phyloP scores from a whole-genome alignment of 1,140 invertebrate species.

The Nephila pilipes region DNA sequence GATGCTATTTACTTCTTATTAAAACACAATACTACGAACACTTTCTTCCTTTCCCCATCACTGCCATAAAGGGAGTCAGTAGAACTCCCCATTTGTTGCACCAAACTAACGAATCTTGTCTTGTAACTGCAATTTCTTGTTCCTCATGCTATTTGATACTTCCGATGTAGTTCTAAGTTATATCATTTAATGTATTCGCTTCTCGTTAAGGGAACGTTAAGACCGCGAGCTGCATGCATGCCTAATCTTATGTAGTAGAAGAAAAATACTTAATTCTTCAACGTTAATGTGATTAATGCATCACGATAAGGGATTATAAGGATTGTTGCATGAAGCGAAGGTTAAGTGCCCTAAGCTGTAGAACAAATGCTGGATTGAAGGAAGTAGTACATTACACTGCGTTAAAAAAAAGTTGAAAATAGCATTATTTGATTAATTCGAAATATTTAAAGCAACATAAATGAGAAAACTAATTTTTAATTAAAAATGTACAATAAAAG shows the following conservation, averaged over 20 bases:
- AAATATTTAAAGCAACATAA: too few species aligned
- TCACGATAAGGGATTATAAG: not conserved
- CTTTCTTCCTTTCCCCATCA: too few species aligned
- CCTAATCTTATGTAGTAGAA: not conserved
- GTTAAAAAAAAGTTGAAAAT: too few species aligned
- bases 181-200: conserved; percentile 14
- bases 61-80: conserved; percentile 25
- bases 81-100: not conserved
- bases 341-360: not conserved
- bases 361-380: too few species aligned
- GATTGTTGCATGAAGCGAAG: not conserved
- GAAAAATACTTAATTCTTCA: not conserved
- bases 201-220: conserved; percentile 20
- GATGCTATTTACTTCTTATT: too few species aligned
- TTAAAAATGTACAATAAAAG: too few species aligned
- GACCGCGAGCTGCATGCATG: not conserved
- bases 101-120: not conserved
- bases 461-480: too few species aligned
- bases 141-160: not conserved
- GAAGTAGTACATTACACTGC: too few species aligned
- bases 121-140: conserved; percentile 43
- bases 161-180: not conserved
- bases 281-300: not conserved
- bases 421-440: too few species aligned
- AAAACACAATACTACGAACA: too few species aligned